A percentile compares a stretch with the other conserved stretches of the same genome.
Evolutionary conservation across 1,140 invertebrate genomes (phyloP).

Genomic region (Bombus turneri): DNA sequence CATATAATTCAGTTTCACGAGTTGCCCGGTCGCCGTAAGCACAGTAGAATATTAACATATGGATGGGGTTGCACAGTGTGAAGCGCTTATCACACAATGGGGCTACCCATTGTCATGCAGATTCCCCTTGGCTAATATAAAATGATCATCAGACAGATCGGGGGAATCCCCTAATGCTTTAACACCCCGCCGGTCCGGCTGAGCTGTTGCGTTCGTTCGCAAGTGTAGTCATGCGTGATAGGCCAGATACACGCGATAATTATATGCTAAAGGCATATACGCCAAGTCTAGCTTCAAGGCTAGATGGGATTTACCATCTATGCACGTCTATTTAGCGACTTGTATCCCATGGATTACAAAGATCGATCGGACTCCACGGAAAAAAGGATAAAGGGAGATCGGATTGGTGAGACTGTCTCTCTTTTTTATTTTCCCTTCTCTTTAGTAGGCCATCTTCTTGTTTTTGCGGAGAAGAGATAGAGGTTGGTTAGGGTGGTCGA

Average conservation of each 20-base stretch:
- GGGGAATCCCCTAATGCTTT: conserved; percentile 72
- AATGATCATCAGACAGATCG: conserved; percentile 74
- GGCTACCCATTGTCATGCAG: conserved; percentile 71
- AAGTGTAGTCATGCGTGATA: conserved; percentile 61
- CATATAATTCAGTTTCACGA: conserved; percentile 68
- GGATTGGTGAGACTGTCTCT: no score
- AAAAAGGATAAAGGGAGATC: neutral
- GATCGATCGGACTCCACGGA: conserved; percentile 11
- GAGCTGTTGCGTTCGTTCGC: conserved; percentile 63
- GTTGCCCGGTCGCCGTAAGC: conserved; percentile 48
- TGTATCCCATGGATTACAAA: conserved; percentile 33
- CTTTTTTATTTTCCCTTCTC: neutral
- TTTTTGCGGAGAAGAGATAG: neutral
- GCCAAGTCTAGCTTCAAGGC: conserved; percentile 14
- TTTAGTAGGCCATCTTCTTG: neutral
- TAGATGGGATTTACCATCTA: conserved; percentile 26
- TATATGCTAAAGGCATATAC: conserved; percentile 51
- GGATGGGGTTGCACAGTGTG: conserved; percentile 67
- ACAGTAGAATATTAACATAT: conserved; percentile 68
- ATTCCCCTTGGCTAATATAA: conserved; percentile 75
- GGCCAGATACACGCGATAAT: conserved; percentile 52
- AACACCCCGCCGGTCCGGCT: conserved; percentile 61
- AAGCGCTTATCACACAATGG: conserved; percentile 74
- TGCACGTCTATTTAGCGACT: conserved; percentile 14
- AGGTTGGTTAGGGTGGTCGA: neutral